Conservation (phyloP, 2,113 vertebrate species). For the Columba livia region DNA sequence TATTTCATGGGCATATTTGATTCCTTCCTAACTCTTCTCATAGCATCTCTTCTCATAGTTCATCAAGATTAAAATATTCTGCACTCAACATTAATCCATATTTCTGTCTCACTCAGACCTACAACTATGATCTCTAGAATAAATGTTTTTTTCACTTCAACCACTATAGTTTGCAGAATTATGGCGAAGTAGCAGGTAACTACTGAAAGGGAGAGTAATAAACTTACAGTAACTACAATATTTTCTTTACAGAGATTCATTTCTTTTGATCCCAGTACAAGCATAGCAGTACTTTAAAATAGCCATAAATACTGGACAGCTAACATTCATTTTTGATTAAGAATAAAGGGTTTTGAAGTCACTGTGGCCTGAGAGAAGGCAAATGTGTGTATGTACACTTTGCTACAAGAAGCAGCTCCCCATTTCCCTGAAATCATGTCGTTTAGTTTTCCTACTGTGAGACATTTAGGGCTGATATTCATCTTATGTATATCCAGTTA, state of each 20-base stretch:
- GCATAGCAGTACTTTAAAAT: background rate
- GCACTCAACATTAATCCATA: background rate
- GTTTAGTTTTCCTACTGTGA: background rate
- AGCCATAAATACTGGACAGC: background rate
- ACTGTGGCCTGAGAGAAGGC: background rate
- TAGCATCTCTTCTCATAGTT: background rate
- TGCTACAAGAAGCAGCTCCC: background rate
- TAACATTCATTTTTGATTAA: background rate
- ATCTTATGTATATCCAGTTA: background rate
- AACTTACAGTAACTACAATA: background rate
- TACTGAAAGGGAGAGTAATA: background rate
- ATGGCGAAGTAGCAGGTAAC: background rate
- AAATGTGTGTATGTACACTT: background rate
- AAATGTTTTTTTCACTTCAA: background rate
- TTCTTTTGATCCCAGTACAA: background rate
- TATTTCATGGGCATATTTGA: background rate
- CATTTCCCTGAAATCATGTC: background rate
- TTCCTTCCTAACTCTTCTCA: background rate
- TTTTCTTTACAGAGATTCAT: background rate
- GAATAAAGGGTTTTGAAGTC: background rate
- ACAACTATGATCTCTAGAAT: background rate
- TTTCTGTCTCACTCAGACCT: background rate
- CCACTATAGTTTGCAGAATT: background rate
- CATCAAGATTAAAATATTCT: background rate
- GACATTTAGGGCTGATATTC: background rate